A percentile compares a stretch with the other conserved stretches of the same genome.
Evolutionary conservation across 2,797 vertebrate species (phyloP).

Genomic region (Rhincodon typus): DNA sequence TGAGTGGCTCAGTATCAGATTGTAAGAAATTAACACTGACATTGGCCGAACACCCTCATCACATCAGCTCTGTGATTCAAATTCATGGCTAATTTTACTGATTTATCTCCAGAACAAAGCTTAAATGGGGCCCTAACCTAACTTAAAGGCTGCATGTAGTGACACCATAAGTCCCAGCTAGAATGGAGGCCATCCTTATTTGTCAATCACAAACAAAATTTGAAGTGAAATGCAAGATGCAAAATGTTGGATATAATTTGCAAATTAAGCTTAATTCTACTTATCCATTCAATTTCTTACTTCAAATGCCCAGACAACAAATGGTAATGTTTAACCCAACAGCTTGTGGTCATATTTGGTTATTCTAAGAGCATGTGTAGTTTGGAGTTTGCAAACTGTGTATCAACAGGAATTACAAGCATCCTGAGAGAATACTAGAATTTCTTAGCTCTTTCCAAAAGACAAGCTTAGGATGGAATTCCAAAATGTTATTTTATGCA

Average conservation of each 20-base stretch:
- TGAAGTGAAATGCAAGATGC: background rate
- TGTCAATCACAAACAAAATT: background rate
- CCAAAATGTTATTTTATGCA: background rate
- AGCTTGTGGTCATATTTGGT: background rate
- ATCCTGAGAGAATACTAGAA: background rate
- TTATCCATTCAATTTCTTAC: background rate
- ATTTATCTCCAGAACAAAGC: background rate
- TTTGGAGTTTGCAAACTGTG: background rate
- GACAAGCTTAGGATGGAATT: background rate
- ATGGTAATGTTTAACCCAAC: background rate
- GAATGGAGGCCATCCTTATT: background rate
- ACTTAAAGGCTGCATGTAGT: background rate
- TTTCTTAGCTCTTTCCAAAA: background rate
- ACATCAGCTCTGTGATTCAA: background rate
- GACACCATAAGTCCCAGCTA: background rate
- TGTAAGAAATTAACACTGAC: too few species aligned
- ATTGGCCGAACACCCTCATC: too few species aligned
- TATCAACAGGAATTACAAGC: background rate
- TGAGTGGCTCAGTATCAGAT: background rate
- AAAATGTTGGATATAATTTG: background rate
- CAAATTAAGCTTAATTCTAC: background rate
- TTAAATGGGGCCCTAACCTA: background rate
- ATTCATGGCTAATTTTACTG: background rate
- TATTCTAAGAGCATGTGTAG: background rate
- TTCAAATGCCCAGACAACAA: background rate